A percentile compares a stretch with the other conserved stretches of the same genome.
These are phyloP conservation scores for Netelia inedita DNA, from an alignment of 2,888 invertebrate genomes.

Conservation along the genomic window DNA sequence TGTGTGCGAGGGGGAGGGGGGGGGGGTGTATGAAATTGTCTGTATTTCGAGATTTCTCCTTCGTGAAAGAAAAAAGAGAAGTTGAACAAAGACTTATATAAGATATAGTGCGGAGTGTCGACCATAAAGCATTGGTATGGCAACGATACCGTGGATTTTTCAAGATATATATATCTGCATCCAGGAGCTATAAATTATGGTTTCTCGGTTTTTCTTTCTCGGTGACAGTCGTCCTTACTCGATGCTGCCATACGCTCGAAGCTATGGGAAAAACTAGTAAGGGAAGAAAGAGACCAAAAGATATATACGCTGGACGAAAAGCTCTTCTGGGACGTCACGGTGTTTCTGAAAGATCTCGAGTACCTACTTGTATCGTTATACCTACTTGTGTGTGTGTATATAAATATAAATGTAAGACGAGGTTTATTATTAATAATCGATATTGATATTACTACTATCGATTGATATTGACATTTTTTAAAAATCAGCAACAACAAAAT, in stretches of 20 bases:
- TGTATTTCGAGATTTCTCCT: not conserved
- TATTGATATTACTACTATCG: too few relatives aligned
- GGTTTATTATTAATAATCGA: too few relatives aligned
- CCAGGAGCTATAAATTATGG: slow-evolving; percentile 62
- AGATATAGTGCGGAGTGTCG: slow-evolving; percentile 16
- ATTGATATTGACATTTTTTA: too few relatives aligned
- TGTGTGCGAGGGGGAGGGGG: too few relatives aligned
- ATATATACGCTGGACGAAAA: slow-evolving; percentile 28
- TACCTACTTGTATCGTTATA: slow-evolving; percentile 47
- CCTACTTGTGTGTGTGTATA: slow-evolving; percentile 10
- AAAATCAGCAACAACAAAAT: too few relatives aligned
- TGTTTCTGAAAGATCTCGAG: slow-evolving; percentile 48
- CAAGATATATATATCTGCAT: slow-evolving; percentile 58
- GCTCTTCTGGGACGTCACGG: slow-evolving; percentile 34
- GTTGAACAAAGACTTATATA: slow-evolving; percentile 13
- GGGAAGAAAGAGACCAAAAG: slow-evolving; percentile 7
- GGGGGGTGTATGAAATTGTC: not conserved
- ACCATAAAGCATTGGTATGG: slow-evolving; percentile 56
- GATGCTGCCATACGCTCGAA: slow-evolving; percentile 14
- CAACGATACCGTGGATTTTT: slow-evolving; percentile 63
- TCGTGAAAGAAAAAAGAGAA: not conserved
- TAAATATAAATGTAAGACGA: not conserved
- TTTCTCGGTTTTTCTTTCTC: slow-evolving; percentile 38
- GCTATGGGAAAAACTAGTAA: not conserved
- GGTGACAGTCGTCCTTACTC: slow-evolving; percentile 39